phyloP scores from a whole-genome alignment of 2,113 vertebrate genomes.

The Megalops atlanticus region DNA sequence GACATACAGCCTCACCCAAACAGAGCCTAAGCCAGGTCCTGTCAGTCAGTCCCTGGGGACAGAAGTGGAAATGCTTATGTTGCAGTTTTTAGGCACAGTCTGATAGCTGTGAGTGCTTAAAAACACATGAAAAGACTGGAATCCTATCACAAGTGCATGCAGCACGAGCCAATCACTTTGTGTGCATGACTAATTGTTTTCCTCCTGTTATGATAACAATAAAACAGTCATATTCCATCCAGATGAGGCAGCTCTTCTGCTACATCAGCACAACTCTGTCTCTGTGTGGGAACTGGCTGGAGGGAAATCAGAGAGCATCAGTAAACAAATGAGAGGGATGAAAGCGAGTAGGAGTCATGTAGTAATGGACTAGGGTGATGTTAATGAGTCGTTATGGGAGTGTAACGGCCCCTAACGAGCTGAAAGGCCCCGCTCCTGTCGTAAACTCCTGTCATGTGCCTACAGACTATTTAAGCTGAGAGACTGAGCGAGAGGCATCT shows the following conservation, averaged over 20 bases:
- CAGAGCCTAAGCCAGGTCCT: background rate
- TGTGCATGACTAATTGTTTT: background rate
- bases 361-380: background rate
- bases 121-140: background rate
- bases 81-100: background rate
- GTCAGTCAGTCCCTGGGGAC: background rate
- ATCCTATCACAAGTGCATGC: background rate
- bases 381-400: constrained; percentile 13
- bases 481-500: background rate
- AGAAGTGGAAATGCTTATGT: too few species aligned
- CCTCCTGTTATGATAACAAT: background rate
- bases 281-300: background rate
- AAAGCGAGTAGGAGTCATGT: background rate
- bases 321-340: background rate
- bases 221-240: background rate
- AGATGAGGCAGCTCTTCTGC: background rate
- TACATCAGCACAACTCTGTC: constrained; percentile 7
- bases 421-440: background rate
- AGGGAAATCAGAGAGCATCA: background rate
- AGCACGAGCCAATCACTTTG: background rate
- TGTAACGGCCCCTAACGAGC: background rate
- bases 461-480: background rate
- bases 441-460: background rate
- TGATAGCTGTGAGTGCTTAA: background rate
- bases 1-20: background rate